These are phyloP conservation scores for Rhinella marina DNA, from an alignment of 2,797 vertebrate genomes.

Conservation along the genomic window DNA sequence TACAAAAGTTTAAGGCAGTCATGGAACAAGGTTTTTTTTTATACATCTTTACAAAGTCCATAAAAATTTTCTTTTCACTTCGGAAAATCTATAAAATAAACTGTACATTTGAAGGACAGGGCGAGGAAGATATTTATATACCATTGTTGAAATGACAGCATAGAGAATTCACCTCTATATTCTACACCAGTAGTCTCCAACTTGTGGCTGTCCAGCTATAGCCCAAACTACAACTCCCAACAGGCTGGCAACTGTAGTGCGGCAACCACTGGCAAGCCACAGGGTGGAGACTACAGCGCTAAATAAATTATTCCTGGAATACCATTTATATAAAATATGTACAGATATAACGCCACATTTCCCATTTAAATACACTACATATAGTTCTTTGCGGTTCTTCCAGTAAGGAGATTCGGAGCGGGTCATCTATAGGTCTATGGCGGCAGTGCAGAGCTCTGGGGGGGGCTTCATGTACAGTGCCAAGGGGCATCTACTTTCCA, in stretches of 20 bases:
- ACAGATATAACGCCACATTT: constrained; percentile 79
- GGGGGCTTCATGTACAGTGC: neutral
- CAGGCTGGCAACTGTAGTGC: too few relatives aligned
- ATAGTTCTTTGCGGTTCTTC: constrained; percentile 77
- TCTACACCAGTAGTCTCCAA: constrained; percentile 58
- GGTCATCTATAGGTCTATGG: constrained; percentile 77
- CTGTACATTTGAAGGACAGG: constrained; percentile 83
- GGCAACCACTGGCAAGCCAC: neutral
- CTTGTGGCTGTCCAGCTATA: neutral
- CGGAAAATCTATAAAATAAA: constrained; percentile 88
- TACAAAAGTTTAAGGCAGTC: constrained; percentile 91
- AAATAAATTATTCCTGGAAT: constrained; percentile 95
- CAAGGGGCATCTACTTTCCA: constrained; percentile 17
- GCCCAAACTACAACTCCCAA: neutral
- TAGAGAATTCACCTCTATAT: constrained; percentile 76
- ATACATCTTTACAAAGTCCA: constrained; percentile 90
- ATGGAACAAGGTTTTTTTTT: constrained; percentile 80
- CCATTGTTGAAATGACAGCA: constrained; percentile 66
- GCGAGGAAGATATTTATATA: constrained; percentile 71
- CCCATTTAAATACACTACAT: constrained; percentile 85
- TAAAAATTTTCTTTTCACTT: constrained; percentile 89
- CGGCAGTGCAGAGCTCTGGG: constrained; percentile 89
- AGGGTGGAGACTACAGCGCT: neutral
- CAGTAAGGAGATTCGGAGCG: constrained; percentile 81
- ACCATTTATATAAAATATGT: constrained; percentile 87